A percentile compares a stretch with the other conserved stretches of the same genome.
These are phyloP conservation scores for Nyctereutes procyonoides DNA, from an alignment of 2,113 vertebrate genomes.

Conservation along the genomic window DNA sequence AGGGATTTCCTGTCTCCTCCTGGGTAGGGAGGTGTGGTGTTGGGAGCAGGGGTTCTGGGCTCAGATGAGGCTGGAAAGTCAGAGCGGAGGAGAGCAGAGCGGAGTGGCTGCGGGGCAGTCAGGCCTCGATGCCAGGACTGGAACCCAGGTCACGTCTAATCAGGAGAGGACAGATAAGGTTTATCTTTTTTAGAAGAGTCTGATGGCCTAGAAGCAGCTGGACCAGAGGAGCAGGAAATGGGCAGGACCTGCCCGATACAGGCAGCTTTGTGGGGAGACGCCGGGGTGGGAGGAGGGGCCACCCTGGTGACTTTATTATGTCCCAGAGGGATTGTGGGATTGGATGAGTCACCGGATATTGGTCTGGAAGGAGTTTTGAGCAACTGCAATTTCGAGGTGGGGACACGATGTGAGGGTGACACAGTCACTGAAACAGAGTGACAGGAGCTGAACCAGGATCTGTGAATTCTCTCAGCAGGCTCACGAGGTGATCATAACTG, in stretches of 20 bases:
- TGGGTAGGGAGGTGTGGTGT: neutral
- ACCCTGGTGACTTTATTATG: neutral
- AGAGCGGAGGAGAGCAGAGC: accelerated
- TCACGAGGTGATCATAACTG: neutral
- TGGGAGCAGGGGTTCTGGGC: accelerated
- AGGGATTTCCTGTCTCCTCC: neutral
- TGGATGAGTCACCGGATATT: neutral
- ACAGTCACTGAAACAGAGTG: neutral
- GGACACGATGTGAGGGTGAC: neutral
- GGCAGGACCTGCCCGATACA: neutral
- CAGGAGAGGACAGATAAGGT: neutral
- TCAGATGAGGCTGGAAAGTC: neutral
- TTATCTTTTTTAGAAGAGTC: neutral
- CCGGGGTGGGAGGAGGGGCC: neutral
- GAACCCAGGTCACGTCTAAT: neutral
- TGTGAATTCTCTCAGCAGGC: neutral
- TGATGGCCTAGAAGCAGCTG: neutral
- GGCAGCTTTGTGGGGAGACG: neutral
- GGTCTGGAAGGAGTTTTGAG: neutral
- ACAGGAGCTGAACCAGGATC: neutral
- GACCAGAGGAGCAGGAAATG: neutral
- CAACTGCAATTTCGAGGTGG: neutral
- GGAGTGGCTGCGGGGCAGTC: neutral
- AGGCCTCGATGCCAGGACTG: neutral
- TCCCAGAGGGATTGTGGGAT: neutral